Base-by-base conservation (phyloP, 1,140 invertebrate species). In the Potamilus streckersoni region DNA sequence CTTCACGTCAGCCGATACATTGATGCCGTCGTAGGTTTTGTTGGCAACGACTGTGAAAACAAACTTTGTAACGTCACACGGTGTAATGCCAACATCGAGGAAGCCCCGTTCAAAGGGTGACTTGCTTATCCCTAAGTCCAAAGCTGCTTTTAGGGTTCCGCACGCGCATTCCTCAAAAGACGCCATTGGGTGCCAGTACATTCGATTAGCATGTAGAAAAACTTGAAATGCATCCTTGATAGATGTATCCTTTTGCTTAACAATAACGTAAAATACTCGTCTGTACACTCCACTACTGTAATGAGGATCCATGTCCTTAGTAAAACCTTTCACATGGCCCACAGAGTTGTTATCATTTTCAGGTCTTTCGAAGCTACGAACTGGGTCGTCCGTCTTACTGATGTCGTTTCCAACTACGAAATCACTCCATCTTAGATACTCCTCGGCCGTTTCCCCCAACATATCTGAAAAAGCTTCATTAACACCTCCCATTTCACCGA, bases 381-480 rank as follows among this genome's bases (percentile, higher is more conserved):
- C 31, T 13, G 68, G 58, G 8, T 65, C 19, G 13, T 23, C 59
- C 38, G n/a, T 71, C 65, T 79, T 82, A 20, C 64, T 74, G 12
- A 82, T 71, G 14, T 74, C 64, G 16, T 72, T 17, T 2, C 81
- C 80, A 13, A 76, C 60, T 14, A 71, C 16, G 74, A 75, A 79
- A 27, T 82, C 79, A 5, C 61, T 56, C 38, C 69, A 62, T 15
- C 58, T 27, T 0, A 78, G 12, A 49, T 74, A 79, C 5, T 62
- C 69, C 69, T 84, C 78, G 0, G 61, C 74, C 2, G 70, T 70
- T 58, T 85, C 82, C 3, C 83, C 84, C 17, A 81, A 71, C 17
- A 85, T 81, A 69, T 85, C 83, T 2, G 82, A 83, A 66, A 83
- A 85, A 2, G 84, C 82, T 73, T 85, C 84, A 69, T 84, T 82